Evolutionary conservation across 2,888 invertebrate species (phyloP), one percentile per base, ranked within the genome.

Genomic region (Trichogramma dendrolimi): DNA sequence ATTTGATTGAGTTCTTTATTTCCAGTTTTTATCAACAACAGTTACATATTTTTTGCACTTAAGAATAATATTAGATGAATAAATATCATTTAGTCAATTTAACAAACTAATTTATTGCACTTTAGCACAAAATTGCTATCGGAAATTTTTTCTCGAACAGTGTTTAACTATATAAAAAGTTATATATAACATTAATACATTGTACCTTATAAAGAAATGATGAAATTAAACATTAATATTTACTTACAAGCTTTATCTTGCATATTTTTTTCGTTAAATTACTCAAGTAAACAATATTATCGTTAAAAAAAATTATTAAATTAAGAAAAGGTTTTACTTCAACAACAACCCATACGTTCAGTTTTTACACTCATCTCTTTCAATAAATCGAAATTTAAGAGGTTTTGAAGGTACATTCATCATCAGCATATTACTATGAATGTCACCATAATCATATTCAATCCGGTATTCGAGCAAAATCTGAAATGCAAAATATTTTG

Each of bases 401-500:
- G 85, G 81, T 71, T 82, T 85, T 69, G 83, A 83, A 4, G 87
- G 87, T 64, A 81, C 81, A 27, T 85, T 82, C 65, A 87, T 81
- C 70, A 87, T 83, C 69, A 79, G 80, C 69, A 82, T 82, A 52
- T 82, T 84, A 58, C 85, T 83, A 60, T 78, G 76, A 53, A 88
- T 84, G 62, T 87, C 86, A 10, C 85, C 86, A 72, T 88, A 87
- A 71, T 87, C 85, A 71, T 87, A 88, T 71, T 87, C 86, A 53
- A 88, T 77, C 71, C 81, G 83, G 72, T 84, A 88, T 71, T 84
- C 85, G 67, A 83, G 82, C 58, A 87, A 67, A 60, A 87, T 70
- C 87, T 87, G 77, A 47, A 80, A 81, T 10, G 49, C 11, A 53
- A 58, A 54, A 51, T 59, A 2, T 41, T 5, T 40, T 40, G 27